phyloP scores from a whole-genome alignment of 1,140 invertebrate genomes.

The Lysiphlebus fabarum region DNA sequence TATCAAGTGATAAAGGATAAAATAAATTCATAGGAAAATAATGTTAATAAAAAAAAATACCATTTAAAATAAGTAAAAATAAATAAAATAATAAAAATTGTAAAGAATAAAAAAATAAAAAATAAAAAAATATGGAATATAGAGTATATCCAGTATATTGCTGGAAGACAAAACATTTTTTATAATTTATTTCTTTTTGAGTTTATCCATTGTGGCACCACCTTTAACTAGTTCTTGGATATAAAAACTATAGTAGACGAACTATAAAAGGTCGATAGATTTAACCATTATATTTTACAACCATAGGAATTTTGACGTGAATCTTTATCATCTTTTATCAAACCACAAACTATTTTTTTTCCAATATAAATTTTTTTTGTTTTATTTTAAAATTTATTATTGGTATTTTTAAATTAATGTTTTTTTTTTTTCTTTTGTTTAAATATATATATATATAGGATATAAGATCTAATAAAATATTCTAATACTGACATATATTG shows the following conservation, averaged over 20 bases:
- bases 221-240: slow-evolving; percentile 21
- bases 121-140: slow-evolving; percentile 16
- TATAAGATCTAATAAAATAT: too few species aligned
- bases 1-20: background rate
- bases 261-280: slow-evolving; percentile 27
- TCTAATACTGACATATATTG: too few species aligned
- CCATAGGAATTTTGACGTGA: slow-evolving; percentile 8
- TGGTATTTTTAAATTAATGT: too few species aligned
- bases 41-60: background rate
- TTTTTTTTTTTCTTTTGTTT: too few species aligned
- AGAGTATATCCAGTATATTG: too few species aligned
- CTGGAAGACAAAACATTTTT: slow-evolving; percentile 22
- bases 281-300: slow-evolving; percentile 2
- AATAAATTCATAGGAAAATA: background rate
- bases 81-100: background rate
- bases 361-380: too few species aligned
- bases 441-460: too few species aligned
- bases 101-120: slow-evolving; percentile 7
- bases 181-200: background rate
- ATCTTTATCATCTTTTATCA: slow-evolving; percentile 3
- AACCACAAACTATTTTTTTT: too few species aligned
- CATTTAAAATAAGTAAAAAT: background rate
- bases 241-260: slow-evolving; percentile 22
- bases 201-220: slow-evolving; percentile 16
- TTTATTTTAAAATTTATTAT: too few species aligned